Conservation (phyloP, 2,797 vertebrate species). For the Neostethus bicornis region DNA sequence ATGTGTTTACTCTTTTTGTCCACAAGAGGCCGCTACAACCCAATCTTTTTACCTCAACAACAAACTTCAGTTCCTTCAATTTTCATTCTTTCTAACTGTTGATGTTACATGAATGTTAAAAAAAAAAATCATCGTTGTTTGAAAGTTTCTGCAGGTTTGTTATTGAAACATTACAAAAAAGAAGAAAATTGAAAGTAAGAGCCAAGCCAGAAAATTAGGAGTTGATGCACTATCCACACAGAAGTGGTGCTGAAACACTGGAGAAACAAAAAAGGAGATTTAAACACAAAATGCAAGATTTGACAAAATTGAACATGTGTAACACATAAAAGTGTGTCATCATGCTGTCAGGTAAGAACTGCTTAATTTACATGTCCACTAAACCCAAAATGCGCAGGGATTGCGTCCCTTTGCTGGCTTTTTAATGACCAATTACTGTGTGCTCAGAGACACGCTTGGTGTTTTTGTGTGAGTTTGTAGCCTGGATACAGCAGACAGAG, state of each 20-base stretch:
- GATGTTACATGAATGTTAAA: too few species aligned
- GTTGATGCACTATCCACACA: conserved; percentile 52
- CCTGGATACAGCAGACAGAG: conserved; percentile 75
- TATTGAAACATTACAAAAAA: accelerated
- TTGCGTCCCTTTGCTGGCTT: conserved; percentile 51
- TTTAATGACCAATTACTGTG: conserved; percentile 63
- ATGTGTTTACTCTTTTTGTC: conserved; percentile 1
- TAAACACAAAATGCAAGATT: neutral
- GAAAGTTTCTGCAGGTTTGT: too few species aligned
- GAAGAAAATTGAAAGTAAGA: neutral
- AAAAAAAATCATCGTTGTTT: too few species aligned
- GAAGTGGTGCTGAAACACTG: conserved; percentile 67
- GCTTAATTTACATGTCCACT: conserved; percentile 17
- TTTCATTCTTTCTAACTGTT: too few species aligned
- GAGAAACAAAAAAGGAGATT: neutral
- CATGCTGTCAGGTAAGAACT: neutral
- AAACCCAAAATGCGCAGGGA: conserved; percentile 55
- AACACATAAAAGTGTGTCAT: too few species aligned
- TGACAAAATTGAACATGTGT: conserved; percentile 10
- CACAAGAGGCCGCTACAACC: conserved; percentile 49
- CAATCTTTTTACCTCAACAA: neutral
- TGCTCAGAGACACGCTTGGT: conserved; percentile 67
- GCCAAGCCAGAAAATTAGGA: neutral
- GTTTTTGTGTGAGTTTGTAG: conserved; percentile 66
- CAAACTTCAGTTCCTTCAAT: neutral